Base-by-base conservation (phyloP, 2,797 vertebrate genomes). In the Coendou prehensilis region DNA sequence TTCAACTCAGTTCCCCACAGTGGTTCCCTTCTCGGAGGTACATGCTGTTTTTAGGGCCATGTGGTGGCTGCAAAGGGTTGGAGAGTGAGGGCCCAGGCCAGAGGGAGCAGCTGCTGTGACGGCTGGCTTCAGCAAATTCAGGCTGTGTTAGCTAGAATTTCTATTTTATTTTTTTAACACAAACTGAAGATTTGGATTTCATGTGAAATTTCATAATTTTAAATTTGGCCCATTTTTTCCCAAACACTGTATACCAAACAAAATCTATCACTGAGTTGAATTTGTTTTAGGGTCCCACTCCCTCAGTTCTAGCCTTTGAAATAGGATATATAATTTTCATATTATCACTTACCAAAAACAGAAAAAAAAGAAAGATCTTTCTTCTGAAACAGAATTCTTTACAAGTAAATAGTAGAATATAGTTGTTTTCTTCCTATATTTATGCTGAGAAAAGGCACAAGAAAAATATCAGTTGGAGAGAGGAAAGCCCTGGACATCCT, bases 121-220 rank as follows among this genome's bases (percentile, higher is more conserved):
- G 4, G 50, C 13, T 61, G 52, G 75, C 45, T 64, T 91, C 18
- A 33, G 52, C 47, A 54, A 63, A 67, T 7, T 52, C n/a, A 63
- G 37, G 20, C 2, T 59, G 64, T 18, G 54, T 67, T 71, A 33
- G 41, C 71, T 47, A 54, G 64, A 89, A 50, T n/a, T 47, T 67
- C 79, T 0, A 1, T 3, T 26, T 86, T 89, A 59, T 78, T 33
- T 17, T 50, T 3, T 15, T 30, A 50, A 6, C 59, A 56, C 22
- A 73, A 14, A 4, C 20, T 22, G 64, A 76, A 69, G 7, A n/a
- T 56, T 83, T 95, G 57, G 30, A 37, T 76, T 83, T 59, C 47
- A n/a, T 56, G 2, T 85, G 63, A 50, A 79, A 61, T 94, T 85
- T 93, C 10, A 45, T 71, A 81, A 76, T 93, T 92, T 90, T 88